phyloP scores from a whole-genome alignment of 2,888 invertebrate species.

The Chrysodeixis includens region DNA sequence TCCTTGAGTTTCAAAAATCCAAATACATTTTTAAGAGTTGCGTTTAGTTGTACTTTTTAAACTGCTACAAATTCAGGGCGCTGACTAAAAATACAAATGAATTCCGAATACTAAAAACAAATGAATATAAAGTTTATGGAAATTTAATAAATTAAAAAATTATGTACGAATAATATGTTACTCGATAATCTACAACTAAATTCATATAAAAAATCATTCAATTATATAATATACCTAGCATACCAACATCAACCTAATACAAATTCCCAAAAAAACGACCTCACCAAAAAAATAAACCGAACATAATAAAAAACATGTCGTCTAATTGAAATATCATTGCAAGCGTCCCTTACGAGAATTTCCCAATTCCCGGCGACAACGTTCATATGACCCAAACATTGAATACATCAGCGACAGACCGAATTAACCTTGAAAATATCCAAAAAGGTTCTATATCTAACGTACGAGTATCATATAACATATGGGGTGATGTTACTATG shows the following conservation, averaged over 20 bases:
- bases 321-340: slow-evolving; percentile 7
- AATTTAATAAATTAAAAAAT: too few relatives aligned
- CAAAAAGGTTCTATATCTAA: slow-evolving; percentile 32
- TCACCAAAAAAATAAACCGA: not conserved
- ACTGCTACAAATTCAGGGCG: too few relatives aligned
- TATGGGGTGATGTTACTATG: slow-evolving; percentile 49
- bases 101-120: too few relatives aligned
- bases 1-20: too few relatives aligned
- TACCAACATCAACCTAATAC: not conserved
- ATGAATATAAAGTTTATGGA: too few relatives aligned
- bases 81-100: too few relatives aligned
- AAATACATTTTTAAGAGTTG: too few relatives aligned
- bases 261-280: not conserved
- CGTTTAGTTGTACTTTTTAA: too few relatives aligned
- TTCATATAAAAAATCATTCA: too few relatives aligned
- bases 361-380: not conserved
- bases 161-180: too few relatives aligned
- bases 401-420: slow-evolving; percentile 21
- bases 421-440: slow-evolving; percentile 39
- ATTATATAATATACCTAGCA: too few relatives aligned
- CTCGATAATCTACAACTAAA: too few relatives aligned
- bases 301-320: not conserved
- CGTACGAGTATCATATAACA: slow-evolving; percentile 42
- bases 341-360: not conserved
- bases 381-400: slow-evolving; percentile 14